Evolutionary conservation across 1,140 invertebrate species (phyloP).

Genomic region (Hydropsyche tenuis): DNA sequence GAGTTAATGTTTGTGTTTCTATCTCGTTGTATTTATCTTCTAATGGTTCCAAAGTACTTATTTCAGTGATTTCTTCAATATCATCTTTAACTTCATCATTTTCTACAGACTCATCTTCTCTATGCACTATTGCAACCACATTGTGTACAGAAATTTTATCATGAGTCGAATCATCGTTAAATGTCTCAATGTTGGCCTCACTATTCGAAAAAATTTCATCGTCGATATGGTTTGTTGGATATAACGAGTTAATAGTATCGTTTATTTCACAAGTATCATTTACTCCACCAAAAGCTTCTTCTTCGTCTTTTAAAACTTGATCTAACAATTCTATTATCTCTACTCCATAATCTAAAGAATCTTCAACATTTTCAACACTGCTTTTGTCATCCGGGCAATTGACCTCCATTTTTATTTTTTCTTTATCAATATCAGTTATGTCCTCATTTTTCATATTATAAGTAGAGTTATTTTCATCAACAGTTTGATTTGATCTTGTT

Average conservation of each 20-base stretch:
- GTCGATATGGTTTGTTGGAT: neutral
- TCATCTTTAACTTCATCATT: no score
- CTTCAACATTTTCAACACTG: neutral
- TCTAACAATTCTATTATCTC: conserved; percentile 39
- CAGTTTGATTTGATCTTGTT: no score
- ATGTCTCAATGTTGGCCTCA: neutral
- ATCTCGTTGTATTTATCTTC: no score
- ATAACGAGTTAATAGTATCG: neutral
- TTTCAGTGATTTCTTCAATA: neutral
- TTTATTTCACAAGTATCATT: conserved; percentile 14
- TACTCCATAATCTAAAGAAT: neutral
- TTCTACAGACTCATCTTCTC: conserved; percentile 43
- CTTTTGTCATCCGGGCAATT: neutral
- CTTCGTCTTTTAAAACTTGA: conserved; percentile 43
- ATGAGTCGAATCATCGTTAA: conserved; percentile 25
- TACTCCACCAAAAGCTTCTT: conserved; percentile 25
- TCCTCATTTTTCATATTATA: no score
- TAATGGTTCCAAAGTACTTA: no score
- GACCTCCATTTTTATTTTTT: no score
- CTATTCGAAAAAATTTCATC: neutral
- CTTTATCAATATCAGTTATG: no score
- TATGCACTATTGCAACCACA: conserved; percentile 50
- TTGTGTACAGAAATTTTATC: conserved; percentile 41
- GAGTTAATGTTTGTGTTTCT: no score
- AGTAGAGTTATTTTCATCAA: no score